Evolutionary conservation across 2,113 vertebrate genomes (phyloP).

Genomic region (Leiothrix lutea): DNA sequence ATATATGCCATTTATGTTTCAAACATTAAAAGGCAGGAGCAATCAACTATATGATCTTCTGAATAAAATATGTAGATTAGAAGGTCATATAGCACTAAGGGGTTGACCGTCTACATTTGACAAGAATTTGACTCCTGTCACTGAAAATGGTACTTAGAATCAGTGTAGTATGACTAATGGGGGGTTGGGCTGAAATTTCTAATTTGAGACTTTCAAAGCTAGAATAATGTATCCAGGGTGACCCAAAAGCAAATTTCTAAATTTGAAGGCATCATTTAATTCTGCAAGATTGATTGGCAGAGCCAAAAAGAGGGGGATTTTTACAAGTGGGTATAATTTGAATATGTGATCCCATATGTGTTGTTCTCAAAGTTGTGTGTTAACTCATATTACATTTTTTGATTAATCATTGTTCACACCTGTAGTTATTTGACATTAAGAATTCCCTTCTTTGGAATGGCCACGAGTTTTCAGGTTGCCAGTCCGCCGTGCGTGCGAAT

Average conservation of each 20-base stretch:
- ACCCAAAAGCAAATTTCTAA: conserved; percentile 30
- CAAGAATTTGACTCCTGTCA: conserved; percentile 76
- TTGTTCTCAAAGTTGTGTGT: conserved; percentile 39
- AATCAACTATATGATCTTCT: conserved; percentile 69
- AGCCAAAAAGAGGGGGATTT: not conserved
- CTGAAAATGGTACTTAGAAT: conserved; percentile 75
- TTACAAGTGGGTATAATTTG: not conserved
- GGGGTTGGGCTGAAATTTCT: conserved; percentile 66
- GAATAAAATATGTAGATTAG: conserved; percentile 78
- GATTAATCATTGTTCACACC: conserved; percentile 61
- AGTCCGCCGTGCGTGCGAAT: conserved; percentile 71
- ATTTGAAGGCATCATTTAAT: conserved; percentile 40
- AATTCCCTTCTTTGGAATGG: conserved; percentile 67
- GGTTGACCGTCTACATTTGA: conserved; percentile 70
- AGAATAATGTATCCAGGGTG: conserved; percentile 40
- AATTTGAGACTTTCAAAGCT: conserved; percentile 49
- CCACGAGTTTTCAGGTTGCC: conserved; percentile 81
- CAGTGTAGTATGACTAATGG: conserved; percentile 64
- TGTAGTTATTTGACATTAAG: conserved; percentile 70
- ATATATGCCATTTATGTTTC: conserved; percentile 68
- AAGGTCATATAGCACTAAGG: conserved; percentile 72
- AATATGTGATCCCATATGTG: not conserved
- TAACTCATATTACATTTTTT: conserved; percentile 44
- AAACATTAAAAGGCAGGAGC: conserved; percentile 66
- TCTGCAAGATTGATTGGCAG: conserved; percentile 17